A percentile compares a stretch with the other conserved stretches of the same genome.
Evolutionary conservation across 2,113 vertebrate species (phyloP).

Genomic region (Naja naja): DNA sequence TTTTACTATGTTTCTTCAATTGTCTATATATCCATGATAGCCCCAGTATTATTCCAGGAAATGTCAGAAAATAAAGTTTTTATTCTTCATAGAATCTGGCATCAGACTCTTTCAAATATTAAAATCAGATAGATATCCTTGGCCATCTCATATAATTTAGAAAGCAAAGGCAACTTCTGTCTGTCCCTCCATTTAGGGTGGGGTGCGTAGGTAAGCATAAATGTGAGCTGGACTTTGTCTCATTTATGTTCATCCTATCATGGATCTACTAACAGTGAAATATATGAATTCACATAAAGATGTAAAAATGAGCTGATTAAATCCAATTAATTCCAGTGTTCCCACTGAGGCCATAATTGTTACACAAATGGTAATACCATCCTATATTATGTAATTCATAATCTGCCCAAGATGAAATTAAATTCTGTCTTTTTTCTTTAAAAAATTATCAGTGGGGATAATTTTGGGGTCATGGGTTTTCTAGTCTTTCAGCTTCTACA

Average conservation of each 20-base stretch:
- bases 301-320: background rate
- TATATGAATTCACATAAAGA: background rate
- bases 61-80: background rate
- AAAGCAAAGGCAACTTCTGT: background rate
- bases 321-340: background rate
- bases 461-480: slow-evolving; percentile 51
- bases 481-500: slow-evolving; percentile 26
- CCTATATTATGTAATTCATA: background rate
- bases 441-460: slow-evolving; percentile 48
- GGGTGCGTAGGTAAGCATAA: background rate
- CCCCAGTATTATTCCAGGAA: background rate
- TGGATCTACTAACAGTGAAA: background rate
- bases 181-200: background rate
- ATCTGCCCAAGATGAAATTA: slow-evolving; percentile 43
- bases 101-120: background rate
- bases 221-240: background rate
- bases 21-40: background rate
- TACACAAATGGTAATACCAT: background rate
- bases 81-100: background rate
- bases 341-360: background rate
- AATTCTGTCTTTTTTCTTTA: slow-evolving; percentile 36
- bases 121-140: background rate
- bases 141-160: background rate
- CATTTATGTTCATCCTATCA: background rate
- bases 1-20: background rate